phyloP scores from a whole-genome alignment of 2,888 invertebrate species.

The Augochlorella aurata region DNA sequence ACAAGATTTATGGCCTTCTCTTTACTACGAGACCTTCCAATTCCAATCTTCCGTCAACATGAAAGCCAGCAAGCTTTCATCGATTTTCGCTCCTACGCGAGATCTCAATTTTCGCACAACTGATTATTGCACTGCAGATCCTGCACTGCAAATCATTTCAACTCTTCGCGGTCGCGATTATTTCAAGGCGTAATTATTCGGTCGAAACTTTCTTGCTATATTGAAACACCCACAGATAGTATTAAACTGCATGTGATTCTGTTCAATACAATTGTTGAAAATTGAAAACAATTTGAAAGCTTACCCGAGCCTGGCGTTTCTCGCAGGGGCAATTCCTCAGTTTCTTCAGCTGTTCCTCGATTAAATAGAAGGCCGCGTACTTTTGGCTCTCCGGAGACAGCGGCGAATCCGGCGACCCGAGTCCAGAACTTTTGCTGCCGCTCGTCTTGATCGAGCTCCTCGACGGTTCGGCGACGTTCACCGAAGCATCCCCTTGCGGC shows the following conservation, averaged over 20 bases:
- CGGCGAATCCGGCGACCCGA: constrained; percentile 74
- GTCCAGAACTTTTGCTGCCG: constrained; percentile 74
- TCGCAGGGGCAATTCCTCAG: constrained; percentile 77
- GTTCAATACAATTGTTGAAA: too few species aligned
- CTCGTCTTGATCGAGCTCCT: constrained; percentile 64
- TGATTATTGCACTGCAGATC: neutral
- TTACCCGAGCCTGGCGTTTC: constrained; percentile 78
- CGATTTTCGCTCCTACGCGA: constrained; percentile 9
- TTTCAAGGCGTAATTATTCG: too few species aligned
- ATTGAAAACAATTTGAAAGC: neutral
- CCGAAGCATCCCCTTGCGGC: constrained; percentile 66
- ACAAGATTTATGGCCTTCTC: constrained; percentile 78
- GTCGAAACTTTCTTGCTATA: too few species aligned
- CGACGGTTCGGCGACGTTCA: constrained; percentile 16
- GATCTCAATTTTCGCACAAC: neutral
- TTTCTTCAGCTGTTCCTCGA: constrained; percentile 74
- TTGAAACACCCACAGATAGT: too few species aligned
- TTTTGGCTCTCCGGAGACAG: constrained; percentile 76
- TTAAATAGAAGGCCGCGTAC: constrained; percentile 74
- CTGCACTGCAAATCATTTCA: too few species aligned
- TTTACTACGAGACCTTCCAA: constrained; percentile 67
- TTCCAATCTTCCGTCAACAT: constrained; percentile 65
- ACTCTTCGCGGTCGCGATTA: too few species aligned
- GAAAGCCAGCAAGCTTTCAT: neutral
- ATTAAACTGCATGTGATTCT: too few species aligned